Conservation (phyloP, 2,113 vertebrate species). For the Cyanocitta stelleri region DNA sequence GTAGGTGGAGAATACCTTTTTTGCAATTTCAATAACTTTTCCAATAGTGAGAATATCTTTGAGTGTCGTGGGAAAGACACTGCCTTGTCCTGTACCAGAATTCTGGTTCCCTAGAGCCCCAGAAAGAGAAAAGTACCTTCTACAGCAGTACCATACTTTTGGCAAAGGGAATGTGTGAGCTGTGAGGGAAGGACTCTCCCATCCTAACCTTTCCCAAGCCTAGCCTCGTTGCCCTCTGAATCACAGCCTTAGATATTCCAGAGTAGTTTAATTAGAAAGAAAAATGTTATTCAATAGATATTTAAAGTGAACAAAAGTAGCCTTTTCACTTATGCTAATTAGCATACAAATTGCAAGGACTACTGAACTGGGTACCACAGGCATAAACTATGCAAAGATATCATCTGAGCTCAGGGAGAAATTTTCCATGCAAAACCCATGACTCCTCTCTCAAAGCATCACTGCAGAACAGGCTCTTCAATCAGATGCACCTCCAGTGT, state of each 20-base stretch:
- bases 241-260: neutral
- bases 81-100: neutral
- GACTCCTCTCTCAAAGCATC: neutral
- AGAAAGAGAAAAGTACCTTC: neutral
- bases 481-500: neutral
- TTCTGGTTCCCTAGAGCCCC: neutral
- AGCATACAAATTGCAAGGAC: conserved; percentile 30
- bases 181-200: neutral
- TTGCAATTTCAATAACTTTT: neutral
- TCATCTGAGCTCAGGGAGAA: neutral
- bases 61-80: neutral
- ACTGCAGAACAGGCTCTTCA: neutral
- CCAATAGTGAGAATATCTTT: neutral
- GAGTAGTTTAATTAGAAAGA: neutral
- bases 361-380: neutral
- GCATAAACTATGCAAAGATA: neutral
- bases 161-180: neutral
- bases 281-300: neutral
- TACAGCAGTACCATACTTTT: neutral
- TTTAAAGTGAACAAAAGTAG: neutral
- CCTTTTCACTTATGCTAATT: neutral
- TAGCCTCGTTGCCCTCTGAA: neutral
- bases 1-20: neutral
- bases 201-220: neutral
- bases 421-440: neutral